Percentiles rank a stretch among this genome's conserved stretches.
Conservation (phyloP, 2,113 vertebrate species). For the Orcinus orca region DNA sequence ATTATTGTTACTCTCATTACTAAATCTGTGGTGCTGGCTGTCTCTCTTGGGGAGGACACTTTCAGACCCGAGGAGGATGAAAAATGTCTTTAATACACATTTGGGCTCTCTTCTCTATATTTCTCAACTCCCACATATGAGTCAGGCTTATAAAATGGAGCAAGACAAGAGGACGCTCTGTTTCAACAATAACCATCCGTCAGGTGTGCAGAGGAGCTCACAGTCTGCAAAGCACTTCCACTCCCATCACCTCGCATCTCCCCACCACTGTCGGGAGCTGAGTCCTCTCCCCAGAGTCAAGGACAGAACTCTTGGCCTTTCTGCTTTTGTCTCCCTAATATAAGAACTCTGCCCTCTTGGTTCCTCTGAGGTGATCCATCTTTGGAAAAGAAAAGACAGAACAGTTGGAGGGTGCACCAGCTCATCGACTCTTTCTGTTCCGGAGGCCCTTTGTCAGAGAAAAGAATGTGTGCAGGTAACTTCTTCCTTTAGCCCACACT, state of each 20-base stretch:
- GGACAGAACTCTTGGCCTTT: not conserved
- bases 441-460: not conserved
- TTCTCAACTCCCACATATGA: not conserved
- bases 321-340: not conserved
- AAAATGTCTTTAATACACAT: not conserved
- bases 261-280: rapidly evolving
- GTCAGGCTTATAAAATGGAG: not conserved
- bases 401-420: not conserved
- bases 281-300: not conserved
- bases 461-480: not conserved
- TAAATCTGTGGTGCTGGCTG: not conserved
- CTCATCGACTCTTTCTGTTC: not conserved
- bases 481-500: not conserved
- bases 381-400: not conserved
- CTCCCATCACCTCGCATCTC: not conserved
- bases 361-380: not conserved
- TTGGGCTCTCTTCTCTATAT: not conserved
- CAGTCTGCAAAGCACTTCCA: not conserved
- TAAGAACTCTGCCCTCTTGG: not conserved
- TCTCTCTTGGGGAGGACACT: not conserved
- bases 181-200: not conserved
- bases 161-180: not conserved
- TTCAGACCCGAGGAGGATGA: not conserved
- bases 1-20: not conserved
- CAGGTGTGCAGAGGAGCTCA: not conserved